Evolutionary conservation across 2,113 vertebrate genomes (phyloP).

Genomic region (Lagopus leucura): DNA sequence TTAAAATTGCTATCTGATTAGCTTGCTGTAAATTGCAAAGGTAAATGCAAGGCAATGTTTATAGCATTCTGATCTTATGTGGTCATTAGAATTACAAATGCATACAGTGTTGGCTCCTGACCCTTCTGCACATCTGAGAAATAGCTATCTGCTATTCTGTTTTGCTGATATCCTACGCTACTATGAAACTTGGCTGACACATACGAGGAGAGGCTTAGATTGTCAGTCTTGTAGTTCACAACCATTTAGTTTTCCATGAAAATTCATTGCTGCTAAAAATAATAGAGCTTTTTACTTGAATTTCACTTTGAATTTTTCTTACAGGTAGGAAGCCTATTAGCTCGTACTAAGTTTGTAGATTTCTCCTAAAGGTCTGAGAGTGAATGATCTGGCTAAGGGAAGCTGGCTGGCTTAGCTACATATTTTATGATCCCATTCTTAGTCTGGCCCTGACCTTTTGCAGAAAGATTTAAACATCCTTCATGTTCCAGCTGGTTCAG

Average conservation of each 20-base stretch:
- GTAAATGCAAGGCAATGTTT: not conserved
- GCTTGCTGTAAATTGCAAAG: constrained; percentile 24
- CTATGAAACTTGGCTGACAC: not conserved
- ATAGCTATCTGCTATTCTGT: not conserved
- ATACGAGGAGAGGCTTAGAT: not conserved
- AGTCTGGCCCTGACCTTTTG: not conserved
- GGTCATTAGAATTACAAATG: constrained; percentile 8
- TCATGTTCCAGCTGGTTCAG: constrained; percentile 13
- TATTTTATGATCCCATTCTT: not conserved
- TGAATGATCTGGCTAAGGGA: not conserved
- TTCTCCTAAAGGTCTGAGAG: constrained; percentile 3
- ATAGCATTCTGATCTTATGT: not conserved
- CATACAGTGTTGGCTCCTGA: not conserved
- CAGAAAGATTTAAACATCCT: not conserved
- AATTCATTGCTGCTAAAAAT: not conserved
- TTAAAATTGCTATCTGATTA: constrained; percentile 45
- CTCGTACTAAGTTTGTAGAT: not conserved
- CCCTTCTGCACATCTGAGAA: not conserved
- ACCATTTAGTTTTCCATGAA: not conserved
- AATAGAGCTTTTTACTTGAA: not conserved
- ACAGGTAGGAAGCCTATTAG: not conserved
- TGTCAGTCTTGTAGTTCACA: not conserved
- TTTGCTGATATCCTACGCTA: not conserved
- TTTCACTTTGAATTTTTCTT: not conserved
- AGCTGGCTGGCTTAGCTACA: not conserved